These are phyloP conservation scores for Scaptomyza caliginosa DNA, from an alignment of 2,888 invertebrate genomes.

Conservation along the genomic window DNA sequence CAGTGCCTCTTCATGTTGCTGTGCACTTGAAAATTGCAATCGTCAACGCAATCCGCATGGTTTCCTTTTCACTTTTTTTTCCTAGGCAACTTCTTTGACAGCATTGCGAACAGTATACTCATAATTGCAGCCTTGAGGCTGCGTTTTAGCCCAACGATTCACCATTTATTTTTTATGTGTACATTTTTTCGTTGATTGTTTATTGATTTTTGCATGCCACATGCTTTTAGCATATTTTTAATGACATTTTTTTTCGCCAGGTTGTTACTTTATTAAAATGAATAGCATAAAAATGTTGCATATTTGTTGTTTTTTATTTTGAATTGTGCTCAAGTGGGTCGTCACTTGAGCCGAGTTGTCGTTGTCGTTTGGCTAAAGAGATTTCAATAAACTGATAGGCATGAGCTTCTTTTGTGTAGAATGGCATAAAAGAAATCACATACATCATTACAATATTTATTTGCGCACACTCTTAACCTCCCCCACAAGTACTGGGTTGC, in stretches of 20 bases:
- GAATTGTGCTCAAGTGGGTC: conserved; percentile 56
- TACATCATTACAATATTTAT: conserved; percentile 79
- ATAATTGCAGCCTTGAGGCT: conserved; percentile 73
- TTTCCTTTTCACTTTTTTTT: conserved; percentile 11
- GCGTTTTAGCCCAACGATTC: conserved; percentile 11
- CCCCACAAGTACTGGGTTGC: conserved; percentile 17
- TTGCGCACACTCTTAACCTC: conserved; percentile 63
- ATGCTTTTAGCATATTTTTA: conserved; percentile 68
- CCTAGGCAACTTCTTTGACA: conserved; percentile 61
- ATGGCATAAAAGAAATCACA: conserved; percentile 68
- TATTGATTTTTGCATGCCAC: conserved; percentile 67
- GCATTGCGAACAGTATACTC: conserved; percentile 36
- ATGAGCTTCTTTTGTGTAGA: conserved; percentile 48
- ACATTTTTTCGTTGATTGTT: conserved; percentile 60
- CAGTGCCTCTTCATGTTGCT: conserved; percentile 23
- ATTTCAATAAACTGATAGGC: conserved; percentile 74
- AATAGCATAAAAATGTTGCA: conserved; percentile 62
- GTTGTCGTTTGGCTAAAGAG: conserved; percentile 58
- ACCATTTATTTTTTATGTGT: conserved; percentile 6
- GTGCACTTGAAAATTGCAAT: conserved; percentile 73
- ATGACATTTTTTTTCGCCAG: conserved; percentile 65
- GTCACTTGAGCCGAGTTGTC: conserved; percentile 51
- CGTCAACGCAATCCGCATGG: conserved; percentile 65
- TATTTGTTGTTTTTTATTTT: conserved; percentile 32
- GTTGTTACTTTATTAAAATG: conserved; percentile 74